Base-by-base conservation (phyloP, 2,113 vertebrate genomes). In the Indicator indicator region DNA sequence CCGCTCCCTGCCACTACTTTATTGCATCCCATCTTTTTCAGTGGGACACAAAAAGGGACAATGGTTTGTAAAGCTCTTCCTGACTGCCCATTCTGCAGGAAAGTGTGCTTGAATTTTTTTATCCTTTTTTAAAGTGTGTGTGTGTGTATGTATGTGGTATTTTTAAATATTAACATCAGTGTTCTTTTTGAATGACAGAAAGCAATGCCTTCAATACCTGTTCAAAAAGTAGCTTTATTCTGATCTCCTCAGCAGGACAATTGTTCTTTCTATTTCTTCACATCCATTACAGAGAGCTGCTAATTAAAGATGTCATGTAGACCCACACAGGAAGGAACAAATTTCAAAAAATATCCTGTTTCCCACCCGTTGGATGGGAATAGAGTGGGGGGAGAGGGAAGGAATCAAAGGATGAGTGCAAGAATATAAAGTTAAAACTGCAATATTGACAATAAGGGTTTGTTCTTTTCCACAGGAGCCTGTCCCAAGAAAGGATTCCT, bases 401-500 rank as follows among this genome's bases (percentile, higher is more conserved):
- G 67, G 91, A 97, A 96, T 98, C 97, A 98, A 97, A 98, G 97
- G 91, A 94, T 77, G 93, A 95, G 90, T 83, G 78, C 73, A 95
- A 83, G 89, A 93, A 89, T 94, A 96, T 88, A 76, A 93, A 88
- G 76, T 93, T 86, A 96, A 96, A 94, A 83, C 73, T 95, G 91
- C 89, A 93, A 83, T 73, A 96, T 83, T 46, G 95, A 95, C 95
- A 97, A 95, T 94, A 96, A 94, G 96, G 83, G 92, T 95, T 96
- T 97, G 97, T 98, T 97, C 94, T 97, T 91, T 97, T 98, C 96
- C 96, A 96, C 91, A 95, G 96, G 89, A 96, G 90, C 79, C 92
- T 79, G 95, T 96, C 96, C 55, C 94, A 97, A 98, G 97, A 97
- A 97, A 94, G 83, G 92, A 94, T 96, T 95, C 98, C 97, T 91